Evolutionary conservation across 1,140 invertebrate genomes (phyloP), one percentile per base, ranked within the genome.

Genomic region (Monomorium pharaonis): DNA sequence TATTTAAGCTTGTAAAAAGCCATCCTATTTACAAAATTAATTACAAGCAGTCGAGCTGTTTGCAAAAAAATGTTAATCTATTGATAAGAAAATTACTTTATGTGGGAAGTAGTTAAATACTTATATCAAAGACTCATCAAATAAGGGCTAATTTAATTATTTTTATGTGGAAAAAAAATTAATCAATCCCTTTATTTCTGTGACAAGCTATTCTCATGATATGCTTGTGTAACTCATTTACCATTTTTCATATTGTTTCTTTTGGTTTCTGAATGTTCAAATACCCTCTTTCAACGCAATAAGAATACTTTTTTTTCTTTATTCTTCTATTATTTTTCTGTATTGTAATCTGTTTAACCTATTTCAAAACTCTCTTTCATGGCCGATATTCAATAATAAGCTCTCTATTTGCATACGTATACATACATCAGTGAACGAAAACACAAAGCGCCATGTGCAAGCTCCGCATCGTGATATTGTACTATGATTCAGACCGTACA

Each of bases 381-480:
- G 33, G 6, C 12, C 21, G 33, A 69, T 69, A 69, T 80, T 69
- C 51, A 83, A 83, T 83, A 74, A 83, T 83, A 74, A 83, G 67
- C 78, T 74, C 67, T 74, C 62, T 74, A 83, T 58, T 58, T 72
- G 78, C 65, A 81, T 81, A 74, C 51, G 37, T 83, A 69, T 83
- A 72, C 78, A 83, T 83, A 65, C 67, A 83, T 83, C 78, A 74
- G 51, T 60, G 51, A 83, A 83, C 37, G 51, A 83, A 83, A 83
- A 83, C 67, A 72, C 78, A 83, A 83, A 83, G 54, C 67, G 78
- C 54, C 78, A 33, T 58, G 67, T 72, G 51, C 69, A 83, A 74
- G 67, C 67, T 42, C 5, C 37, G 37, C 78, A 44, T 74, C 78
- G 51, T 72, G 51, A 37, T 60, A 83, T 83, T 83, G 78, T 74